These are phyloP conservation scores for Hyalella azteca DNA, from an alignment of 2,888 invertebrate species.

Conservation along the genomic window DNA sequence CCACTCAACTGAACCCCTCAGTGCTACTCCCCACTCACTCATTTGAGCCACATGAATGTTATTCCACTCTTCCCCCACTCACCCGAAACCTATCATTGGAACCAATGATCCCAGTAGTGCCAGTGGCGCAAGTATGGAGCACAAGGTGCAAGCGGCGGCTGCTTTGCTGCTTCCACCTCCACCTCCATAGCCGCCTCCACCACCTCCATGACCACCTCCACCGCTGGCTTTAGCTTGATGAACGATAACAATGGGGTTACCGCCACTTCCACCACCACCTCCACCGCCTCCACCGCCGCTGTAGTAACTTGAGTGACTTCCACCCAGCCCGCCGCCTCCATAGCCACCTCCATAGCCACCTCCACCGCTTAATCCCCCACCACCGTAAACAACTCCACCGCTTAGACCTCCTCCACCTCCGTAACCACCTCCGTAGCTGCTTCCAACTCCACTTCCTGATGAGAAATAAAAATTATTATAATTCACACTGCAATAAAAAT, in stretches of 20 bases:
- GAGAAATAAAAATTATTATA: not conserved
- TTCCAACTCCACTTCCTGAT: not conserved
- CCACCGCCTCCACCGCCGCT: constrained; percentile 1
- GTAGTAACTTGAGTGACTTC: not conserved
- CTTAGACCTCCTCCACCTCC: not conserved
- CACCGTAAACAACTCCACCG: not conserved
- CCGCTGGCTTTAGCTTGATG: constrained; percentile 2
- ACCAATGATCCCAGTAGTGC: not conserved
- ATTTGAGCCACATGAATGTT: no score
- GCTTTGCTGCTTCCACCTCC: not conserved
- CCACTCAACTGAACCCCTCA: no score
- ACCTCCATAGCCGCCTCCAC: constrained; percentile 18
- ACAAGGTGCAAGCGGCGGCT: not conserved
- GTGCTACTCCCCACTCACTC: no score
- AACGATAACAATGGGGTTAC: constrained; percentile 22
- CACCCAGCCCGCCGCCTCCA: not conserved
- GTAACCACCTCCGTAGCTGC: no score
- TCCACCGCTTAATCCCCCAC: not conserved
- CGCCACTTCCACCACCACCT: constrained; percentile 12
- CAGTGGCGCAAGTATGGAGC: constrained; percentile 13
- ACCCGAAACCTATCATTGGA: constrained; percentile 20
- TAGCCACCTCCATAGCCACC: not conserved
- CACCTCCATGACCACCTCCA: not conserved
- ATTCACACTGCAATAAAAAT: no score
- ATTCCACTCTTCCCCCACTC: no score